phyloP scores from a whole-genome alignment of 2,888 invertebrate genomes.

The Aphrophora alni region DNA sequence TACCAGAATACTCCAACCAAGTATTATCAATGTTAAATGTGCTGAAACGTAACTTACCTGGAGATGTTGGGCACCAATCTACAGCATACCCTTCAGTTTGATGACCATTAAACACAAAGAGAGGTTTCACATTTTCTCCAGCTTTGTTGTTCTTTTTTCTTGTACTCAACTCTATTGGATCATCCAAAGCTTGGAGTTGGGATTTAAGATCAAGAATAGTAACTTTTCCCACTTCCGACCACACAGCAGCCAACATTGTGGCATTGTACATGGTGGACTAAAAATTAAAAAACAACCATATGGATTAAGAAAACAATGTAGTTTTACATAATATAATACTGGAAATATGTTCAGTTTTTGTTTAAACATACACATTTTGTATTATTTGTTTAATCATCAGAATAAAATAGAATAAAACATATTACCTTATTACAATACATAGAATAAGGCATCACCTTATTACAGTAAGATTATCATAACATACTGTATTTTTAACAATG shows the following conservation, averaged over 20 bases:
- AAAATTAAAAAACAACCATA: constrained; percentile 11
- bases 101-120: constrained; percentile 91
- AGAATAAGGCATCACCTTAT: no score
- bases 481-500: no score
- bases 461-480: no score
- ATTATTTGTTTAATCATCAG: no score
- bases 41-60: constrained; percentile 73
- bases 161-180: constrained; percentile 57
- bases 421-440: no score
- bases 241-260: constrained; percentile 82
- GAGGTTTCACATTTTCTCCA: constrained; percentile 65
- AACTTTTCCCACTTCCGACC: constrained; percentile 95
- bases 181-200: constrained; percentile 82
- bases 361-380: no score
- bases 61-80: constrained; percentile 86
- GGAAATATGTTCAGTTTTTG: neutral
- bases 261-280: constrained; percentile 58
- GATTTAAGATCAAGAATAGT: constrained; percentile 89
- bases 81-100: constrained; percentile 93
- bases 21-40: no score
- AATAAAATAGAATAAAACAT: no score
- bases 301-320: constrained; percentile 14
- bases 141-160: constrained; percentile 38
- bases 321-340: neutral
- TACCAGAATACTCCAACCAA: no score